Conservation (phyloP, 1,140 invertebrate species). For the Chironomus striatipennis region DNA sequence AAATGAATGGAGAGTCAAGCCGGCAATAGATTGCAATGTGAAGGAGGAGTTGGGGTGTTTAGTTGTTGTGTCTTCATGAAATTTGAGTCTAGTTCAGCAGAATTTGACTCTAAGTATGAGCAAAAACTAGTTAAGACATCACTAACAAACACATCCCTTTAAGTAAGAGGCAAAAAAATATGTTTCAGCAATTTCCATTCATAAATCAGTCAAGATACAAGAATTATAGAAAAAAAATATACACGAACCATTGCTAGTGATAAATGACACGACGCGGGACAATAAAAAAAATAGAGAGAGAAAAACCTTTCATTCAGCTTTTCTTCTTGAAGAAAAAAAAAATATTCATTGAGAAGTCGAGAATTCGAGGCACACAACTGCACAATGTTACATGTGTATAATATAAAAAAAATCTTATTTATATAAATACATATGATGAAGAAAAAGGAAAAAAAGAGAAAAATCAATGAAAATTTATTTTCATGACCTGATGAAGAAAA, state of each 20-base stretch:
- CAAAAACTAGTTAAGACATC: no score
- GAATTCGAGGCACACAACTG: background rate
- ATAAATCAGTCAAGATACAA: background rate
- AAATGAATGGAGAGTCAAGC: no score
- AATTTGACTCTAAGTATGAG: no score
- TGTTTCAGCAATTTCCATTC: constrained; percentile 8
- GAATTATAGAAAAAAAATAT: background rate
- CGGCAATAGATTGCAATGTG: no score
- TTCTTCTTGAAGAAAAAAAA: background rate
- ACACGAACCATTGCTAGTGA: constrained; percentile 2
- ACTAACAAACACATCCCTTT: background rate
- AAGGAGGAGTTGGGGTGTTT: no score
- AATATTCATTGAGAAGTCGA: no score
- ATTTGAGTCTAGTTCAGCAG: no score
- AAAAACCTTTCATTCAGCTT: constrained; percentile 7
- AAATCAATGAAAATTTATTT: background rate
- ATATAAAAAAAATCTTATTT: background rate
- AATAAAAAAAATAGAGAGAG: background rate
- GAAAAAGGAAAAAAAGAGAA: background rate
- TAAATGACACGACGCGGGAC: constrained; percentile 11
- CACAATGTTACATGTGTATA: background rate
- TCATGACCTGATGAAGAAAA: background rate
- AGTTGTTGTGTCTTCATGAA: no score
- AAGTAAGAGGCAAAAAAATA: background rate
- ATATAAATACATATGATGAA: background rate